Evolutionary conservation across 2,888 invertebrate species (phyloP), one percentile per base, ranked within the genome.

Genomic region (Synanthedon vespiformis): DNA sequence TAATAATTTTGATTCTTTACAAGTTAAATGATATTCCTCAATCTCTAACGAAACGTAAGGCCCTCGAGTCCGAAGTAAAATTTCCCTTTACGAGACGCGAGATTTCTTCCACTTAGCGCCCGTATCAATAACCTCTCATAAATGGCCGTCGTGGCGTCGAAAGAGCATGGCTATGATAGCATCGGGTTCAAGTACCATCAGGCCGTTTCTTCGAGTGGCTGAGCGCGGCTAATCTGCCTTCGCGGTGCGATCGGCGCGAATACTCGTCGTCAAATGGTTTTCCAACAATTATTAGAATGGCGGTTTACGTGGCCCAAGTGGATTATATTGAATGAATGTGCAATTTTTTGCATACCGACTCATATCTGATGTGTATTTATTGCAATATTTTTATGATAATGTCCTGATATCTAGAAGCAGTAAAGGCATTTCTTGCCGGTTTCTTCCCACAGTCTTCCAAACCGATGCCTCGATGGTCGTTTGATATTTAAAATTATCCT

Each of bases 171-270:
- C 52, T 51, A 52, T 55, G 79, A 80, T 83, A 77, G 55, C 55
- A 80, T 81, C 82, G 50, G 53, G 27, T 11, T 57, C 57, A 58
- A 78, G 77, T 56, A 65, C 56, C 74, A 70, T 74, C 71, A 60
- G 55, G 58, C 52, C 58, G 55, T 55, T 53, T 27, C 57, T 53
- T 61, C 52, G 64, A 78, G 78, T 50, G 74, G 54, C 57, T 57
- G 74, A 63, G 77, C 83, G 83, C 81, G 83, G 76, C 67, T 76
- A 83, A 83, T 82, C 84, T 80, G 72, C 64, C 63, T 83, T 68
- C 63, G 61, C 65, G 61, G 58, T 58, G 56, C 74, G 75, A 83
- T 82, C 83, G 66, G 53, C 56, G 50, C 58, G 50, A 53, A 52
- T 53, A 48, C 48, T 48, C 13, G 12, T 16, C 48, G 22, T 48